Base-by-base conservation (phyloP, 2,113 vertebrate species). In the Tricholaema leucomelas region DNA sequence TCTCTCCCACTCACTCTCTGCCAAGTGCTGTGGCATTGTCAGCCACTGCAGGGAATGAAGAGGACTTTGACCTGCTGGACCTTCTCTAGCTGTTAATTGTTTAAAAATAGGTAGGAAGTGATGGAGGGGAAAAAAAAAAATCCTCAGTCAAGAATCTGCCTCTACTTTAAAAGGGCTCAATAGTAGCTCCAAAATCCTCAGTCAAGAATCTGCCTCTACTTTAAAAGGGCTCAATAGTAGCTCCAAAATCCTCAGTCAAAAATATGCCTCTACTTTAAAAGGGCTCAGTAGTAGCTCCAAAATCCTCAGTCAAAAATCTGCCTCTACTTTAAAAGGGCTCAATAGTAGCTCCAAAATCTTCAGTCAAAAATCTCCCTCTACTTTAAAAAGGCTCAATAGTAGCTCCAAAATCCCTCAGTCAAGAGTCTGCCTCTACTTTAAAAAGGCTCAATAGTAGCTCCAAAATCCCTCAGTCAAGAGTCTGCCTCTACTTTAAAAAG, bases 1-100 rank as follows among this genome's bases (percentile, higher is more conserved):
- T 46, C 42, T 78, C 66, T 72, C 20, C 44, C 12, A 1, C 17
- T 42, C 17, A 12, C 50, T 25, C 46, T 59, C 46, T 33, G 12
- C 8, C 3, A 20, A 80, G 56, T 18, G 5, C 21, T 6, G 0
- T 1, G 1, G 21, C n/a, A 44, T 15, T 38, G 9, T 6, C 30
- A 2, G 25, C 48, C 55, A 12, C 2, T 54, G 46, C 18, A 42
- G 44, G 48, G 61, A 35, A 56, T 0, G 2, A 28, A 12, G 36
- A 48, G 12, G 10, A 24, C 15, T 75, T 70, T 21, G 3, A 66
- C 71, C 54, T 6, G 0, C 60, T 73, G 72, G 8, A 36, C 58
- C 15, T 81, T 38, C 46, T 48, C 24, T 33, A 23, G 27, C 8
- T 73, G 30, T 23, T 84, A 38, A 16, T 56, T 60, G 71, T 73